These are phyloP conservation scores for Ischnura elegans DNA, from an alignment of 2,888 invertebrate species.

Conservation along the genomic window DNA sequence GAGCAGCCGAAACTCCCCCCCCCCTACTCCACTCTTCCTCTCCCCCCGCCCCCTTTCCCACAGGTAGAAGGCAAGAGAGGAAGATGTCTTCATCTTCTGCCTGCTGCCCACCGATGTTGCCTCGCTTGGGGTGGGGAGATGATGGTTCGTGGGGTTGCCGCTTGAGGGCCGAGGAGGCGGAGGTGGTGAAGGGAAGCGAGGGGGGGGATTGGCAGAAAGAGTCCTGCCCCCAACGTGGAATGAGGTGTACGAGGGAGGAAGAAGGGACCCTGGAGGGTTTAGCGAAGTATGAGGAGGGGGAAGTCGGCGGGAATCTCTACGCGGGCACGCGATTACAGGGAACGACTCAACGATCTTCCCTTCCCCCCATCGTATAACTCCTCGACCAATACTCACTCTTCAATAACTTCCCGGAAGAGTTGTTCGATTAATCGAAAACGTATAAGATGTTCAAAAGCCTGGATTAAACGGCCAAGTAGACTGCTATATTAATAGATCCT, in stretches of 20 bases:
- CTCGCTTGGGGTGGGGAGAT: not conserved
- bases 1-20: slow-evolving; percentile 38
- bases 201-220: not conserved
- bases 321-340: slow-evolving; percentile 29
- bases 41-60: not conserved
- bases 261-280: slow-evolving; percentile 7
- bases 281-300: not conserved
- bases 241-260: not conserved
- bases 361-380: not conserved
- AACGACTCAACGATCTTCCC: slow-evolving; percentile 22
- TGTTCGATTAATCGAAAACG: no score
- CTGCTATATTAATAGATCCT: no score
- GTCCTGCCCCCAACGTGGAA: not conserved
- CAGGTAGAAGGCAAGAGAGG: not conserved
- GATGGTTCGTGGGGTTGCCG: not conserved
- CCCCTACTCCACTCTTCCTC: not conserved
- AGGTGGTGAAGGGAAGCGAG: not conserved
- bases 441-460: no score
- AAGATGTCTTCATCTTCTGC: slow-evolving; percentile 5
- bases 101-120: not conserved
- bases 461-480: no score
- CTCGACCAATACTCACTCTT: not conserved
- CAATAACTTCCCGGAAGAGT: slow-evolving; percentile 33
- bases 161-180: not conserved
- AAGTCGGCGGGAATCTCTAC: slow-evolving; percentile 13